These are phyloP conservation scores for Papilio elwesi DNA, from an alignment of 2,888 invertebrate genomes.

Conservation along the genomic window DNA sequence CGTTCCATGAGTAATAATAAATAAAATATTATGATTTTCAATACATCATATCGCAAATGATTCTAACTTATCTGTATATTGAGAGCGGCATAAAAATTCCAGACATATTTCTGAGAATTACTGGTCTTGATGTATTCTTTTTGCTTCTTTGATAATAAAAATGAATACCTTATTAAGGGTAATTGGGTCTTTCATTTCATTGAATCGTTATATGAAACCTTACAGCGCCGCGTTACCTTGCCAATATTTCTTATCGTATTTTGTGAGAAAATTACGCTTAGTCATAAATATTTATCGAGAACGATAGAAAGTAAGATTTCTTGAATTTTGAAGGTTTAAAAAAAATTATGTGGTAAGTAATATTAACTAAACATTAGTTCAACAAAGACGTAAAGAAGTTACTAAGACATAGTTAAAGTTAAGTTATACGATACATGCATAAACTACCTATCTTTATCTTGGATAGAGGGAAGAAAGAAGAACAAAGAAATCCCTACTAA, in stretches of 20 bases:
- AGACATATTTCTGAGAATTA: not conserved
- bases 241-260: conserved; percentile 7
- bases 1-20: not conserved
- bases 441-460: no score
- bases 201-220: not conserved
- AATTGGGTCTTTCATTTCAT: not conserved
- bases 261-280: not conserved
- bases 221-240: conserved; percentile 3
- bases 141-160: not conserved
- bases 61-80: no score
- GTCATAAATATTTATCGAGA: not conserved
- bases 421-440: no score
- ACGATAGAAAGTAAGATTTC: not conserved
- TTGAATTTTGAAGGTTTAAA: not conserved
- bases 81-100: no score
- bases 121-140: not conserved
- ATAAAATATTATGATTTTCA: not conserved
- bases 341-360: not conserved
- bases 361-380: no score
- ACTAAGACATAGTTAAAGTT: no score
- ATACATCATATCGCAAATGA: no score
- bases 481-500: no score
- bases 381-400: no score
- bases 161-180: conserved; percentile 1
- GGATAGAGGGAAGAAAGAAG: no score